phyloP scores from a whole-genome alignment of 2,113 vertebrate species.

The Sula dactylatra region DNA sequence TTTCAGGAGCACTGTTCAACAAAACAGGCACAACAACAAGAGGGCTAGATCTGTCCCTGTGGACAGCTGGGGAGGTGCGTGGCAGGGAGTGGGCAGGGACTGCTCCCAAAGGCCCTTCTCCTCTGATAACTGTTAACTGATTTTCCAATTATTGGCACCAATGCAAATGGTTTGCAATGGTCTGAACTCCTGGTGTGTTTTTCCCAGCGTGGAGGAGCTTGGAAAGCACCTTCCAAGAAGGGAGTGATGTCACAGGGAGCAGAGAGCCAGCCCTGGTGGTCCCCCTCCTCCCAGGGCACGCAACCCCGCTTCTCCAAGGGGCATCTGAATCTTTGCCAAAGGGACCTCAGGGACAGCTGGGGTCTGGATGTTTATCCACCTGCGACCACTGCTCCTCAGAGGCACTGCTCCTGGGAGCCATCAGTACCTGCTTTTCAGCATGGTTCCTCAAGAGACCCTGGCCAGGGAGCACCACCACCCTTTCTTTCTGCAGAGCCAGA shows the following conservation, averaged over 20 bases:
- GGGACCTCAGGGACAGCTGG: not conserved
- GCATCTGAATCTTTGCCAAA: not conserved
- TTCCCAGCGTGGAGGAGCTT: not conserved
- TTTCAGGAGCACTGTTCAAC: not conserved
- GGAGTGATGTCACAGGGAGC: not conserved
- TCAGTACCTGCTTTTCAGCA: not conserved
- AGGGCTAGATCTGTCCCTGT: fast-evolving
- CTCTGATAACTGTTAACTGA: not conserved
- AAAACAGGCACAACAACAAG: not conserved
- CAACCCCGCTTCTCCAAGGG: fast-evolving
- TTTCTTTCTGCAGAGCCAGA: not conserved
- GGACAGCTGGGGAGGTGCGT: not conserved
- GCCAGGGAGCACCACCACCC: not conserved
- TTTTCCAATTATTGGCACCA: not conserved
- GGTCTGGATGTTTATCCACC: too few species aligned
- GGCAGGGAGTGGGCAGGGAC: not conserved
- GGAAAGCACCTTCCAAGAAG: not conserved
- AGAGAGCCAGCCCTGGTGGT: not conserved
- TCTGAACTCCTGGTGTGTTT: not conserved
- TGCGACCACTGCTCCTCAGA: not conserved
- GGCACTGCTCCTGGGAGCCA: not conserved
- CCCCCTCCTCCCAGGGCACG: not conserved
- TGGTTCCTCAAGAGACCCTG: not conserved
- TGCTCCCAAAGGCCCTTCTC: not conserved
- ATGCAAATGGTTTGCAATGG: not conserved